Evolutionary conservation across 2,113 vertebrate species (phyloP).

Genomic region (Limnothrissa miodon): DNA sequence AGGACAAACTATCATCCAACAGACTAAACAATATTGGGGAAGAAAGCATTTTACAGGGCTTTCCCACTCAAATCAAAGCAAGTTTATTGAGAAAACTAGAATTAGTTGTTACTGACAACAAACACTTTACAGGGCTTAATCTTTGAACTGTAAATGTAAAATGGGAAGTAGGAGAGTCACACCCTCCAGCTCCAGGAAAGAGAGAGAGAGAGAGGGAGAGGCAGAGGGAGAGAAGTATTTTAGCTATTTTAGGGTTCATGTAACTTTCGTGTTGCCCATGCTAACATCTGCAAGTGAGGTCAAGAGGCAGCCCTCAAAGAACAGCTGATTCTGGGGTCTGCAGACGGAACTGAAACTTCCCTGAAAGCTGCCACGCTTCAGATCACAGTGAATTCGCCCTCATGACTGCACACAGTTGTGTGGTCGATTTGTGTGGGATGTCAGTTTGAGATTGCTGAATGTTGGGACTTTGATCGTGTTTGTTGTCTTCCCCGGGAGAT

Average conservation of each 20-base stretch:
- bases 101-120: neutral
- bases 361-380: neutral
- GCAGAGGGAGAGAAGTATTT: too few relatives aligned
- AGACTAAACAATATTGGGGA: constrained; percentile 1
- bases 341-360: constrained; percentile 34
- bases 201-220: neutral
- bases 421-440: neutral
- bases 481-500: neutral
- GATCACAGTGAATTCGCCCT: neutral
- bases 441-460: neutral
- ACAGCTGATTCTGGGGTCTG: constrained; percentile 21
- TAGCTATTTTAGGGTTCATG: neutral
- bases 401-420: neutral
- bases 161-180: neutral
- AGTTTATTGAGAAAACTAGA: neutral
- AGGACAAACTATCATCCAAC: neutral
- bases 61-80: constrained; percentile 2
- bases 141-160: neutral
- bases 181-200: neutral
- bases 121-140: neutral
- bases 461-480: neutral
- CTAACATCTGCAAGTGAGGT: constrained; percentile 11
- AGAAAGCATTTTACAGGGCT: constrained; percentile 12
- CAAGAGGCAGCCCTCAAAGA: neutral
- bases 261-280: neutral